Evolutionary conservation across 2,888 invertebrate species (phyloP).

Genomic region (Ctenicera cuprea): DNA sequence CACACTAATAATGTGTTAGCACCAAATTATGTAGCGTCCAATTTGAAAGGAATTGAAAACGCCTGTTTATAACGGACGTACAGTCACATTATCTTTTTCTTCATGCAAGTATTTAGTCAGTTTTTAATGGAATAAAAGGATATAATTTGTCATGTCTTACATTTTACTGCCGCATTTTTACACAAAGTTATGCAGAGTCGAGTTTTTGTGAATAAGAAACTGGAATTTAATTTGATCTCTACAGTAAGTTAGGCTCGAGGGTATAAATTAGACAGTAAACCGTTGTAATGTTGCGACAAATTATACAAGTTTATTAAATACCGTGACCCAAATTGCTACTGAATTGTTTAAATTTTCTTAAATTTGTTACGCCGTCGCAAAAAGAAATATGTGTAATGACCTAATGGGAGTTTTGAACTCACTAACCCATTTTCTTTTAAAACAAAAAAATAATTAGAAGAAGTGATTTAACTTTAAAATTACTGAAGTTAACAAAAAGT

Average conservation of each 20-base stretch:
- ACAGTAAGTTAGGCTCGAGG: background rate
- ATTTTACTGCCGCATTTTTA: background rate
- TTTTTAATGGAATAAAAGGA: constrained; percentile 5
- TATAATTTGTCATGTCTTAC: constrained; percentile 10
- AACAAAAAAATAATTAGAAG: too few relatives aligned
- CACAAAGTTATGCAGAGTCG: background rate
- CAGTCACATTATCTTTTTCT: too few relatives aligned
- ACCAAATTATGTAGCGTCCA: too few relatives aligned
- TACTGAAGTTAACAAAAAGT: too few relatives aligned
- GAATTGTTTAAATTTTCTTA: constrained; percentile 12
- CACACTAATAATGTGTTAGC: too few relatives aligned
- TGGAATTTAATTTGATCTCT: constrained; percentile 3
- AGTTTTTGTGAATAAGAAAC: background rate
- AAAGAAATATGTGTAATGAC: too few relatives aligned
- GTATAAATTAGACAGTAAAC: constrained; percentile 23
- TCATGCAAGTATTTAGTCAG: background rate
- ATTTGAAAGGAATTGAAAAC: too few relatives aligned
- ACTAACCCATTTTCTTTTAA: too few relatives aligned
- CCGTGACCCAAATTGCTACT: background rate
- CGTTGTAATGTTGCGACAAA: constrained; percentile 1
- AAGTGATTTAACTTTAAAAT: too few relatives aligned
- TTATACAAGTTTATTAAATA: constrained; percentile 11
- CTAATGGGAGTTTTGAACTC: too few relatives aligned
- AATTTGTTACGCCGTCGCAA: too few relatives aligned
- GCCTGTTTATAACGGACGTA: too few relatives aligned